A percentile compares a stretch with the other conserved stretches of the same genome.
These are phyloP conservation scores for Turritopsis dohrnii DNA, from an alignment of 30 jellyfish, hydroid and myxozoan species.

Conservation along the genomic window DNA sequence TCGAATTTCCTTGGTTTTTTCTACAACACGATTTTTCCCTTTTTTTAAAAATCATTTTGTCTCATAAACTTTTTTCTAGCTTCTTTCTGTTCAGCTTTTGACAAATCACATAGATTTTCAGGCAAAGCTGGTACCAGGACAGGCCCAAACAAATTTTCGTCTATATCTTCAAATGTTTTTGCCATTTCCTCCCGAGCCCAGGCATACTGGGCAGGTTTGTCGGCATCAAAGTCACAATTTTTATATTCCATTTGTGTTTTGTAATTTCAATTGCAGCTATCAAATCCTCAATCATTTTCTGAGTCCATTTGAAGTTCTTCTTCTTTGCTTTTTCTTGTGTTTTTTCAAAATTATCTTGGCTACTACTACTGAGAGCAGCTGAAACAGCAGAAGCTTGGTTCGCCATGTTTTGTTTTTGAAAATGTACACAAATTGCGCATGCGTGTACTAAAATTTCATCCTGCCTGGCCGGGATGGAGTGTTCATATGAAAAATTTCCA, in stretches of 20 bases:
- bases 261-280: constrained; percentile 27
- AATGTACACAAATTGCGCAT: no score
- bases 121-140: neutral
- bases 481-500: no score
- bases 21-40: constrained; percentile 25
- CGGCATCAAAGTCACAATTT: constrained; percentile 55
- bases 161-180: constrained; percentile 26
- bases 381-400: no score
- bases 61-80: neutral
- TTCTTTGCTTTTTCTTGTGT: constrained; percentile 26
- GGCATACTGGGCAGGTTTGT: constrained; percentile 46
- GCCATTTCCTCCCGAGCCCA: constrained; percentile 49
- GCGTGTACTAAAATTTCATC: no score
- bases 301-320: constrained; percentile 42
- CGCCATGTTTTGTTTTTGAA: no score
- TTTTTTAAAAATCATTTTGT: neutral
- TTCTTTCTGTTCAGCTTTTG: neutral
- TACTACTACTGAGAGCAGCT: no score
- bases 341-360: neutral
- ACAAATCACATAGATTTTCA: neutral
- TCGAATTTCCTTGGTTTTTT: constrained; percentile 28
- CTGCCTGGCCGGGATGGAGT: no score
- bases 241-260: constrained; percentile 43
- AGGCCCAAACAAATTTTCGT: constrained; percentile 6
- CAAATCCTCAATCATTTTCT: constrained; percentile 37